phyloP scores from a whole-genome alignment of 2,113 vertebrate genomes.

The Pygoscelis antarcticus region DNA sequence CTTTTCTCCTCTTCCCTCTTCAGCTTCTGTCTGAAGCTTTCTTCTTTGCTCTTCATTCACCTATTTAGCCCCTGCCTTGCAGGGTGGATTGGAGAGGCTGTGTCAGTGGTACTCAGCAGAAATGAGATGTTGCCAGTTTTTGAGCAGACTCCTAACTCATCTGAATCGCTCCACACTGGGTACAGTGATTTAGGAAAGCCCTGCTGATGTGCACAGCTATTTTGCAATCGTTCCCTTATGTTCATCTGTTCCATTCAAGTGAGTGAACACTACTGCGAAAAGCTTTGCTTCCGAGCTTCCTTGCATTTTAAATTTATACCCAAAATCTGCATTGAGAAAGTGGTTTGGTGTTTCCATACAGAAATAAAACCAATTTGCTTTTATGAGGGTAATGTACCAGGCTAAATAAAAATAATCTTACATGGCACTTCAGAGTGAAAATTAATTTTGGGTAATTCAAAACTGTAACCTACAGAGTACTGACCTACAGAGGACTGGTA shows the following conservation, averaged over 20 bases:
- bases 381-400: constrained; percentile 38
- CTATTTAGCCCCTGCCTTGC: background rate
- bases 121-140: background rate
- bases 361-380: constrained; percentile 52
- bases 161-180: background rate
- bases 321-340: background rate
- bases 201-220: background rate
- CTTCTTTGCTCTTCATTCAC: background rate
- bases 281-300: background rate
- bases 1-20: background rate
- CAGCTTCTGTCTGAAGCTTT: background rate
- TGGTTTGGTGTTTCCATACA: background rate
- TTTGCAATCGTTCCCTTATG: background rate
- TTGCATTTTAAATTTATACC: background rate
- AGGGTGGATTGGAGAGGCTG: background rate
- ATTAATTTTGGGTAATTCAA: constrained; percentile 16
- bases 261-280: background rate
- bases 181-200: background rate
- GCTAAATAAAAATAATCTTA: constrained; percentile 63
- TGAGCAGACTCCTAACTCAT: background rate
- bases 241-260: background rate
- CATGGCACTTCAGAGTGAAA: constrained; percentile 41
- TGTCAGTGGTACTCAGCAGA: background rate
- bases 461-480: background rate
- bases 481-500: background rate